Evolutionary conservation across 1,140 invertebrate genomes (phyloP).

Genomic region (Ceratitis capitata): DNA sequence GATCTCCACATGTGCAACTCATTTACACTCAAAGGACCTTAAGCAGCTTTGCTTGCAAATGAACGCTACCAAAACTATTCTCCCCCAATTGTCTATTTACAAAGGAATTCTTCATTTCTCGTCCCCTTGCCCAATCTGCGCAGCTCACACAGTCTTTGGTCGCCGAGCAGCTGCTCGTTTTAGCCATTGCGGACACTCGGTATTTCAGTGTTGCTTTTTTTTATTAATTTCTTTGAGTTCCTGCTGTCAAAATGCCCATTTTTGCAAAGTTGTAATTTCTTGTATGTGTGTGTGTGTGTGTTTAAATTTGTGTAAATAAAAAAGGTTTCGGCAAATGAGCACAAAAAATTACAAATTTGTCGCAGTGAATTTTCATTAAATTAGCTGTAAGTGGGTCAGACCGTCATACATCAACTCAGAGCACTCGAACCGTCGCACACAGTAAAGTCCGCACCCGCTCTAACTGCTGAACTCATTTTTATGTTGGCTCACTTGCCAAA

Average conservation of each 20-base stretch:
- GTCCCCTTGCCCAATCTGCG: not conserved
- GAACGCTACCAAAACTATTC: no score
- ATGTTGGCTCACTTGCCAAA: not conserved
- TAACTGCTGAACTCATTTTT: constrained; percentile 15
- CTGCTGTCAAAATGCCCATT: not conserved
- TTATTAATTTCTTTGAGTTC: not conserved
- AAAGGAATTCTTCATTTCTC: not conserved
- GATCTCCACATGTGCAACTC: no score
- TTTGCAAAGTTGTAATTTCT: constrained; percentile 31
- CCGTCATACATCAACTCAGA: not conserved
- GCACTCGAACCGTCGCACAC: no score
- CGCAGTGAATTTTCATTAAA: constrained; percentile 41
- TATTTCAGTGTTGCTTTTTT: not conserved
- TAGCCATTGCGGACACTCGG: not conserved
- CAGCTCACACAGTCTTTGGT: not conserved
- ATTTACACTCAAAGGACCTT: no score
- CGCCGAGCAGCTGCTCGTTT: not conserved
- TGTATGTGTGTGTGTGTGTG: no score
- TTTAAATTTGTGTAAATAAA: not conserved
- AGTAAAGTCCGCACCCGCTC: not conserved
- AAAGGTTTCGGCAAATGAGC: not conserved
- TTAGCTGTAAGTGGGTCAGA: constrained; percentile 39
- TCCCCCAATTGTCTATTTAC: not conserved
- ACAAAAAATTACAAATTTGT: constrained; percentile 4
- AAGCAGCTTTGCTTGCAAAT: no score